Evolutionary conservation across 2,113 vertebrate genomes (phyloP).

Genomic region (Hemicordylus capensis): DNA sequence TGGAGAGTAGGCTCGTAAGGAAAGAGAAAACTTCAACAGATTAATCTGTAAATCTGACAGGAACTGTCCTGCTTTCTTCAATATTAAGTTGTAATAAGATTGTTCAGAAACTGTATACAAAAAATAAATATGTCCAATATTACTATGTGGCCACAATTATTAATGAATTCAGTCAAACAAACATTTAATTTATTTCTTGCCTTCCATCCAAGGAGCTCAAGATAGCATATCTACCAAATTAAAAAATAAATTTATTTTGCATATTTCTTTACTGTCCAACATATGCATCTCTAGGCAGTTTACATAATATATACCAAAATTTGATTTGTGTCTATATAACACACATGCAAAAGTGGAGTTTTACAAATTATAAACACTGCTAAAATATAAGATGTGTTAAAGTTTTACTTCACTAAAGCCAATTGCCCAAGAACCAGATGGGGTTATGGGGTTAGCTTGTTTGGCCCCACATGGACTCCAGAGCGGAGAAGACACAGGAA

Average conservation of each 20-base stretch:
- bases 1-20: constrained; percentile 89
- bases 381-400: neutral
- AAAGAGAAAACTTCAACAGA: constrained; percentile 89
- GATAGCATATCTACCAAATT: no score
- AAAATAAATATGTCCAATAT: neutral
- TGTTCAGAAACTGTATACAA: constrained; percentile 84
- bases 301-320: no score
- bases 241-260: no score
- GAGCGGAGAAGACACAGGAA: neutral
- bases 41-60: constrained; percentile 89
- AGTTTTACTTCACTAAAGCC: neutral
- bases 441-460: neutral
- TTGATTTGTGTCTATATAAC: neutral
- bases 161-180: neutral
- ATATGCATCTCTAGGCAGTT: no score
- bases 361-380: neutral
- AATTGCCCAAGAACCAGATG: neutral
- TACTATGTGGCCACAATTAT: constrained; percentile 29
- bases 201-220: no score
- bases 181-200: no score
- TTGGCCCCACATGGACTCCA: neutral
- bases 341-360: neutral
- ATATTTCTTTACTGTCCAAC: no score
- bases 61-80: constrained; percentile 97
- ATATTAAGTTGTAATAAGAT: constrained; percentile 91